Base-by-base conservation (phyloP, 2,888 invertebrate species). In the Dysmachus trigonus region DNA sequence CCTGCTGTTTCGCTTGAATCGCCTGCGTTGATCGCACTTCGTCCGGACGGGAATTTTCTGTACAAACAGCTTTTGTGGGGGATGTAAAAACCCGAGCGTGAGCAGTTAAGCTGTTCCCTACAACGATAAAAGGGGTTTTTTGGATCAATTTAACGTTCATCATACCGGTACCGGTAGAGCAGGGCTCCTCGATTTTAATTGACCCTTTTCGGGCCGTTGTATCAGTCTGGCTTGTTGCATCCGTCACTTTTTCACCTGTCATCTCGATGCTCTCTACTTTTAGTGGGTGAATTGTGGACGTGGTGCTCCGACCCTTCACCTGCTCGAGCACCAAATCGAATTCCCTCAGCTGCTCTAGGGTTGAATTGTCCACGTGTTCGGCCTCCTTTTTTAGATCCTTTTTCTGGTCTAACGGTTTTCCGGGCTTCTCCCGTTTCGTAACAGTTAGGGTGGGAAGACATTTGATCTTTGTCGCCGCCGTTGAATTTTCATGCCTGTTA, bases 261-360 rank as follows among this genome's bases (percentile, higher is more conserved):
- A 41, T 41, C 10, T 4, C 8, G 10, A 10, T 41, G 15, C 10
- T 22, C 8, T 62, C 62, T 0, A 8, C 4, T 51, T 51, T 51
- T 0, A n/a, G 6, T 2, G 18, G 18, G 5, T 62, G 18, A 1
- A 0, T 85, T 53, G 88, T 86, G 0, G 94, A 13, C 13, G 76
- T 94, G 31, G 94, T 95, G 89, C 95, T 95, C 87, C 96, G 93
- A 90, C 96, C 96, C 90, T 96, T 96, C 0, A 96, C 96, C 92
- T 96, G 96, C 89, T 96, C 96, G 87, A 96, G 92, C 0, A 96
- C 96, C 92, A 96, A 95, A 90, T 96, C 96, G 89, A 96, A 96
- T 90, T 96, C 96, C 85, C 96, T 92, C 8, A 96, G 91, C 89
- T 96, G 96, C 91, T 96, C 96, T 81, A 96, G 91, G 0, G 96